Percentiles rank a stretch among this genome's conserved stretches.
Conservation (phyloP, 2,797 vertebrate species). For the Centroberyx gerrardi region DNA sequence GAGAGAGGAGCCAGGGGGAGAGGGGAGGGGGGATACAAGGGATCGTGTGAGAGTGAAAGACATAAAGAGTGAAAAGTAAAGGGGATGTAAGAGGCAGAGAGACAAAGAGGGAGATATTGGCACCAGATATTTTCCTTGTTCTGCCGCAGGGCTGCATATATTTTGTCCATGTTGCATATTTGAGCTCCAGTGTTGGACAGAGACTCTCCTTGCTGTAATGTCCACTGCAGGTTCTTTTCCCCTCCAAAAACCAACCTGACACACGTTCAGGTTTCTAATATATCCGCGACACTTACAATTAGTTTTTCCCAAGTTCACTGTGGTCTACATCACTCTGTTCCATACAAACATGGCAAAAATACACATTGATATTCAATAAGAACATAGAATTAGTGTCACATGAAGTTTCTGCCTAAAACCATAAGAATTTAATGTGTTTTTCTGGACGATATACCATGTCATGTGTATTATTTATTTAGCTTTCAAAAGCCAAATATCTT, state of each 20-base stretch:
- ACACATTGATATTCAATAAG: constrained; percentile 30
- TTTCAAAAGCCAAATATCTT: constrained; percentile 39
- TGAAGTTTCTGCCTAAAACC: constrained; percentile 18
- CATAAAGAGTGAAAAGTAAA: constrained; percentile 50
- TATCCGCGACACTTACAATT: background rate
- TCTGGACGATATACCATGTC: constrained; percentile 26
- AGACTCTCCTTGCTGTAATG: constrained; percentile 23
- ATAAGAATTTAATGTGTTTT: background rate
- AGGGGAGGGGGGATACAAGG: constrained; percentile 22
- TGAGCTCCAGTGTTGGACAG: constrained; percentile 46
- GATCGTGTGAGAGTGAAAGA: constrained; percentile 51
- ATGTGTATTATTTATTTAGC: constrained; percentile 35
- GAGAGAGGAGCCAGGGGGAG: constrained; percentile 14
- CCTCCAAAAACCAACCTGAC: constrained; percentile 18
- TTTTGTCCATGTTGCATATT: constrained; percentile 51
- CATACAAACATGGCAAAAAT: constrained; percentile 1
- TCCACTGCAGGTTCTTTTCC: constrained; percentile 10
- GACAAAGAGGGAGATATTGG: constrained; percentile 47
- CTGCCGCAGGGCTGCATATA: constrained; percentile 48
- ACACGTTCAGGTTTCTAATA: constrained; percentile 17
- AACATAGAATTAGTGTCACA: constrained; percentile 38
- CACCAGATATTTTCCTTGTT: constrained; percentile 57
- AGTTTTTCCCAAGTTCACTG: constrained; percentile 4
- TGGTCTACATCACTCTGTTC: constrained; percentile 7
- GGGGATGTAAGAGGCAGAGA: constrained; percentile 19